Conservation (phyloP, 2,888 invertebrate genomes). For the Halocaridina rubra region DNA sequence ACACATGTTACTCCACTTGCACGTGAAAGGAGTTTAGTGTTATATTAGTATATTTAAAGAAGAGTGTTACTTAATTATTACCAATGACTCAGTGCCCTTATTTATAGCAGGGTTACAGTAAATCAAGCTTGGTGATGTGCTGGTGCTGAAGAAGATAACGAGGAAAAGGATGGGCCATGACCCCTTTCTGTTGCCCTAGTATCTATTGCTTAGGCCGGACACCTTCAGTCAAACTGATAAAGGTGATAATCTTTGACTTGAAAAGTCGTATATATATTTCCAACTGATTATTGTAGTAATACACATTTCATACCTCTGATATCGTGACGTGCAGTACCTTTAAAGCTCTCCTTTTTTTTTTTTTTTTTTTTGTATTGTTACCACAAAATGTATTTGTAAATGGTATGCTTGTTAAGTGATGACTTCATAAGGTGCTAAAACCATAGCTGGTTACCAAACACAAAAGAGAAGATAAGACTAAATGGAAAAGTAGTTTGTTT, state of each 20-base stretch:
- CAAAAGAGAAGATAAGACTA: too few relatives aligned
- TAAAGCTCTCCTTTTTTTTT: too few relatives aligned
- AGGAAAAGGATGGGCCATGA: background rate
- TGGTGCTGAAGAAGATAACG: slow-evolving; percentile 16
- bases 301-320: slow-evolving; percentile 55
- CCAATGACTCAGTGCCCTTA: slow-evolving; percentile 15
- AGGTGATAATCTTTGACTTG: slow-evolving; percentile 25
- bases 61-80: slow-evolving; percentile 47
- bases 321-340: slow-evolving; percentile 43
- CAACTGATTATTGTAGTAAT: slow-evolving; percentile 47
- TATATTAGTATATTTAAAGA: slow-evolving; percentile 1
- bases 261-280: slow-evolving; percentile 50
- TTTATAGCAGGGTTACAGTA: background rate
- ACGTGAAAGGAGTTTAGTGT: slow-evolving; percentile 39
- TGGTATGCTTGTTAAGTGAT: slow-evolving; percentile 34
- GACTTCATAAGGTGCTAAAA: slow-evolving; percentile 52
- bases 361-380: too few relatives aligned
- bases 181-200: background rate
- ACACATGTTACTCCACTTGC: slow-evolving; percentile 33
- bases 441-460: slow-evolving; percentile 37
- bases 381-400: too few relatives aligned
- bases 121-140: slow-evolving; percentile 15
- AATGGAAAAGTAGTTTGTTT: too few relatives aligned
- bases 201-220: background rate
- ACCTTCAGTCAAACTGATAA: slow-evolving; percentile 33